These are phyloP conservation scores for Montifringilla adamsi DNA, from an alignment of 2,113 vertebrate genomes.

Conservation along the genomic window DNA sequence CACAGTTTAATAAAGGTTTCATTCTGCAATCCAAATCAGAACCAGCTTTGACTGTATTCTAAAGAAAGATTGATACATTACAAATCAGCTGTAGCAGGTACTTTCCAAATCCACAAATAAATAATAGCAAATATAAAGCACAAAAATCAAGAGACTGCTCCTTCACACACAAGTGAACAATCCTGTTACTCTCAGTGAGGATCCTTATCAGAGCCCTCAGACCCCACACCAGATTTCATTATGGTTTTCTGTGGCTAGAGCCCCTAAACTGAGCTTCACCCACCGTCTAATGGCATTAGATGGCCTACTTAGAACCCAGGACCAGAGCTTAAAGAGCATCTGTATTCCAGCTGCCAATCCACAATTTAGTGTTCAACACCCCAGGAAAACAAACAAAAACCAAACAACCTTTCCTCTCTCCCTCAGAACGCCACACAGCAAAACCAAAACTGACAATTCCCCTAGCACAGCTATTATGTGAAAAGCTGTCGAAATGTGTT, in stretches of 20 bases:
- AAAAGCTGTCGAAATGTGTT: neutral
- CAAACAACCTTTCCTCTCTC: no score
- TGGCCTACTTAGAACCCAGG: neutral
- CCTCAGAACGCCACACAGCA: neutral
- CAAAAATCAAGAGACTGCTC: neutral
- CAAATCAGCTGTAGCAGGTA: neutral
- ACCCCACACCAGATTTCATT: neutral
- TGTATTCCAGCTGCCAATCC: neutral
- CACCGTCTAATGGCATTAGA: neutral
- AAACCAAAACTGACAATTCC: neutral
- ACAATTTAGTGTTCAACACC: neutral
- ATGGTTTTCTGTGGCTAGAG: neutral
- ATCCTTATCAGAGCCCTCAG: neutral
- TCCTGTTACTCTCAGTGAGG: neutral
- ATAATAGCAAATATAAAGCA: neutral
- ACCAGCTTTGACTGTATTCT: neutral
- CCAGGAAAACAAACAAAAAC: neutral
- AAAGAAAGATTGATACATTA: neutral
- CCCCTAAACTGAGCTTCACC: neutral
- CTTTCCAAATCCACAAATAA: neutral
- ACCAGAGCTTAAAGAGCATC: neutral
- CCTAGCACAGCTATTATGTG: accelerated
- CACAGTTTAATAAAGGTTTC: neutral
- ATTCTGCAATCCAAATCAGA: neutral
- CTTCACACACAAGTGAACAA: neutral